These are phyloP conservation scores for Hypsopygia costalis DNA, from an alignment of 2,888 invertebrate species.

Conservation along the genomic window DNA sequence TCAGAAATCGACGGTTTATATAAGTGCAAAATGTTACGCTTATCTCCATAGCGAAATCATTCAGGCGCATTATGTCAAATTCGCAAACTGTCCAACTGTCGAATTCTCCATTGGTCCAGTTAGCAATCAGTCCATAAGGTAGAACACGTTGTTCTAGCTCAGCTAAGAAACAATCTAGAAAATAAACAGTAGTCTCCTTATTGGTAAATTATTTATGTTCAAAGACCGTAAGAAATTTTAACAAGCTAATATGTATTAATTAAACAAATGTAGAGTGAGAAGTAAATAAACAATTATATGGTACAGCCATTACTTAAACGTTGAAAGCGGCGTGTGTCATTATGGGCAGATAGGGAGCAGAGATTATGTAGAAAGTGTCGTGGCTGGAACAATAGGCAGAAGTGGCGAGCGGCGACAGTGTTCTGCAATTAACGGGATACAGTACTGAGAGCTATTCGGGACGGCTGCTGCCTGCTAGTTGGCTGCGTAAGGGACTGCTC, in stretches of 20 bases:
- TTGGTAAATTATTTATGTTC: background rate
- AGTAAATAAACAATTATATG: constrained; percentile 7
- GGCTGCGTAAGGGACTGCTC: constrained; percentile 3
- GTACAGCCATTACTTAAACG: constrained; percentile 15
- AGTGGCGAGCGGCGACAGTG: constrained; percentile 45
- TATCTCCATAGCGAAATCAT: no score
- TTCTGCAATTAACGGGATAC: constrained; percentile 47
- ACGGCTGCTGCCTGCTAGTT: constrained; percentile 2
- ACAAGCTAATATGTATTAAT: constrained; percentile 9
- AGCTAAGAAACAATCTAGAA: background rate
- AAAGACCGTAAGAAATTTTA: constrained; percentile 2
- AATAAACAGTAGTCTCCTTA: background rate
- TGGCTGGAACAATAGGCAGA: constrained; percentile 58
- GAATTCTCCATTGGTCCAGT: no score
- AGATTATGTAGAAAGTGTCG: constrained; percentile 71
- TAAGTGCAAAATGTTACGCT: no score
- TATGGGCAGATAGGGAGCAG: constrained; percentile 49
- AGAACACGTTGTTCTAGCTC: no score
- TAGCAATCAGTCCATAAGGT: no score
- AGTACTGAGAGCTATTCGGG: constrained; percentile 5
- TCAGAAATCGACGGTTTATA: no score
- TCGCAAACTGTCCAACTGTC: no score
- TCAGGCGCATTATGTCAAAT: no score
- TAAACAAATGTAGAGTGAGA: constrained; percentile 4
- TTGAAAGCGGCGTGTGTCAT: constrained; percentile 45